phyloP scores from a whole-genome alignment of 2,113 vertebrate genomes.

The Nanorana parkeri region DNA sequence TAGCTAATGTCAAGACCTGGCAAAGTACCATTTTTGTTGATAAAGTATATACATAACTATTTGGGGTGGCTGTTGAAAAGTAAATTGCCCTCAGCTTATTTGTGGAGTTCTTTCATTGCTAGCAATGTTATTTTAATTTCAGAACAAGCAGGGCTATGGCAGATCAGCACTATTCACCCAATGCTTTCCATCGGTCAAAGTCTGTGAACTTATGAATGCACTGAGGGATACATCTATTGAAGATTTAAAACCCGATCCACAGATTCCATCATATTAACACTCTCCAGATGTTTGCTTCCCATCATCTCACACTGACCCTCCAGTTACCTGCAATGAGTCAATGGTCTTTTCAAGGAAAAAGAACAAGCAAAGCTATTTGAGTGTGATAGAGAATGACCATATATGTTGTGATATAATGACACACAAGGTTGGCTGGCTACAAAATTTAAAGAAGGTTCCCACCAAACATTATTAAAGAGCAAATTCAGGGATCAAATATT shows the following conservation, averaged over 20 bases:
- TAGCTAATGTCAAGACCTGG: neutral
- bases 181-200: slow-evolving; percentile 24
- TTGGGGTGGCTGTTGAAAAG: slow-evolving; percentile 26
- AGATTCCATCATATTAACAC: slow-evolving; percentile 35
- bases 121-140: neutral
- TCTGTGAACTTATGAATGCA: slow-evolving; percentile 42
- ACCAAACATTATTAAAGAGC: too few relatives aligned
- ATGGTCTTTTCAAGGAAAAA: slow-evolving; percentile 13
- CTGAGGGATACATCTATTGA: slow-evolving; percentile 29
- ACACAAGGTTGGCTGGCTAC: too few relatives aligned
- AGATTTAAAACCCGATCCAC: slow-evolving; percentile 14
- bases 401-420: too few relatives aligned
- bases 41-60: slow-evolving; percentile 1
- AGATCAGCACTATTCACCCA: slow-evolving; percentile 21
- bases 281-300: slow-evolving; percentile 36
- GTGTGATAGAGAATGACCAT: too few relatives aligned
- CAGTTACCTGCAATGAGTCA: slow-evolving; percentile 19
- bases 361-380: neutral
- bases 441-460: too few relatives aligned
- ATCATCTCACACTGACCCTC: slow-evolving; percentile 31
- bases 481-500: too few relatives aligned
- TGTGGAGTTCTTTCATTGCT: neutral
- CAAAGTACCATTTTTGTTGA: neutral
- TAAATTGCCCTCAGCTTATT: neutral
- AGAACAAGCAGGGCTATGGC: neutral